Conservation (phyloP, 2,888 invertebrate genomes). For the Dioctria linearis region DNA sequence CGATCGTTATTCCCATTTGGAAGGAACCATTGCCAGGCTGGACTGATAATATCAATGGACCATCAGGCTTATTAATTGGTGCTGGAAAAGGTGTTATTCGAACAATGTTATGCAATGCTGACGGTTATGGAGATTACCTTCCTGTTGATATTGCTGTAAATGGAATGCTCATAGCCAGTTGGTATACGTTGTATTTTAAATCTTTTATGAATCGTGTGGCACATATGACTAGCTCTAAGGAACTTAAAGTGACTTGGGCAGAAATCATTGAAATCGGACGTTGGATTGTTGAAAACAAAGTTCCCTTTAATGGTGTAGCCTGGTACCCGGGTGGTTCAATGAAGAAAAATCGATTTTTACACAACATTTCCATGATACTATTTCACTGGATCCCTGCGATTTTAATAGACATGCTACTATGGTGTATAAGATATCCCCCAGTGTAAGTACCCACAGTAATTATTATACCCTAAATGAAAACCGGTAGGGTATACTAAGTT, state of each 20-base stretch:
- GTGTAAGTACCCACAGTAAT: constrained; percentile 76
- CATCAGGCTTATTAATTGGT: constrained; percentile 84
- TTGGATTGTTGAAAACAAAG: constrained; percentile 81
- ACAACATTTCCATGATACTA: constrained; percentile 86
- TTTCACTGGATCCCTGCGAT: constrained; percentile 95
- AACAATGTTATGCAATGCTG: constrained; percentile 88
- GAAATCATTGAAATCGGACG: constrained; percentile 88
- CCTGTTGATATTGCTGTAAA: constrained; percentile 89
- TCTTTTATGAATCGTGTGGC: constrained; percentile 74
- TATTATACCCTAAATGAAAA: too few species aligned
- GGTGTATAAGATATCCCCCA: constrained; percentile 88
- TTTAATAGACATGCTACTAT: constrained; percentile 83
- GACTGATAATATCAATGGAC: constrained; percentile 97
- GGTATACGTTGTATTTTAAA: constrained; percentile 76
- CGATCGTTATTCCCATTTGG: constrained; percentile 92
- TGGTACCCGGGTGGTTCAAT: constrained; percentile 92
- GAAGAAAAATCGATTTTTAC: constrained; percentile 83
- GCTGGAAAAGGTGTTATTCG: constrained; percentile 91
- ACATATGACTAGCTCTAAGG: constrained; percentile 85
- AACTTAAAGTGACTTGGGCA: constrained; percentile 89
- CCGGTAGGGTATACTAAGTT: background rate
- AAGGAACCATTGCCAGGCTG: constrained; percentile 88
- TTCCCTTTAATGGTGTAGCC: constrained; percentile 89
- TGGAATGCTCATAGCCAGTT: constrained; percentile 77
- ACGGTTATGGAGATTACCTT: constrained; percentile 83